These are phyloP conservation scores for Miichthys miiuy DNA, from an alignment of 2,797 vertebrate species.

Conservation along the genomic window DNA sequence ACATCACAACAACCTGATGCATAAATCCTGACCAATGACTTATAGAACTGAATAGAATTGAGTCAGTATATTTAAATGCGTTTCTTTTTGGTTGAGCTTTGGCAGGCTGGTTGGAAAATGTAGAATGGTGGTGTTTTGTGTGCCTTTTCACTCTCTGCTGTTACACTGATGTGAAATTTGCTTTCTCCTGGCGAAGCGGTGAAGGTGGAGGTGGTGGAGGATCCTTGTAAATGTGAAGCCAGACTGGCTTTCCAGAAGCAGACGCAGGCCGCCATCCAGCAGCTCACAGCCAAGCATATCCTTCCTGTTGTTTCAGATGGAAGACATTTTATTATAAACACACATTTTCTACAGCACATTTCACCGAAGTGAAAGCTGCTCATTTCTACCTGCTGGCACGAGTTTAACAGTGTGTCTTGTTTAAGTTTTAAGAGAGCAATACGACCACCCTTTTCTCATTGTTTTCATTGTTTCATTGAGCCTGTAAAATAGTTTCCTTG, in stretches of 20 bases:
- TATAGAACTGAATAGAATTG: slow-evolving; percentile 45
- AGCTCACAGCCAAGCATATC: slow-evolving; percentile 93
- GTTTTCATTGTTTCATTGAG: not conserved
- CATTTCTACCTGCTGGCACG: slow-evolving; percentile 1
- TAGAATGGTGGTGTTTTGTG: slow-evolving; percentile 26
- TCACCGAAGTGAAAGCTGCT: not conserved
- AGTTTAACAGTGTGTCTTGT: slow-evolving; percentile 4
- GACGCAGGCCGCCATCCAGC: slow-evolving; percentile 88
- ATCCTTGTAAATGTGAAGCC: slow-evolving; percentile 93
- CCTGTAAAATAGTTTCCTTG: slow-evolving; percentile 64
- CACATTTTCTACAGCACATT: slow-evolving; percentile 7
- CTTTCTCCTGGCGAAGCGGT: slow-evolving; percentile 80
- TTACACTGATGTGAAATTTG: slow-evolving; percentile 65
- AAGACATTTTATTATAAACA: slow-evolving; percentile 27
- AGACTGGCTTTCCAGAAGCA: slow-evolving; percentile 91
- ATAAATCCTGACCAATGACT: slow-evolving; percentile 40
- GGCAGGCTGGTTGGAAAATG: slow-evolving; percentile 14
- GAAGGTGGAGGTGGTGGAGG: slow-evolving; percentile 80
- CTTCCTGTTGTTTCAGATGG: slow-evolving; percentile 81
- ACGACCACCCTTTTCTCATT: not conserved
- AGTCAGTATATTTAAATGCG: slow-evolving; percentile 21
- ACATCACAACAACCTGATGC: slow-evolving; percentile 54
- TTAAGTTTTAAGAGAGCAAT: not conserved
- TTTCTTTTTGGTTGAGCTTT: not conserved
- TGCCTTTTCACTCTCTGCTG: slow-evolving; percentile 41